Base-by-base conservation (phyloP, 2,797 vertebrate species). In the Cynopterus sphinx region DNA sequence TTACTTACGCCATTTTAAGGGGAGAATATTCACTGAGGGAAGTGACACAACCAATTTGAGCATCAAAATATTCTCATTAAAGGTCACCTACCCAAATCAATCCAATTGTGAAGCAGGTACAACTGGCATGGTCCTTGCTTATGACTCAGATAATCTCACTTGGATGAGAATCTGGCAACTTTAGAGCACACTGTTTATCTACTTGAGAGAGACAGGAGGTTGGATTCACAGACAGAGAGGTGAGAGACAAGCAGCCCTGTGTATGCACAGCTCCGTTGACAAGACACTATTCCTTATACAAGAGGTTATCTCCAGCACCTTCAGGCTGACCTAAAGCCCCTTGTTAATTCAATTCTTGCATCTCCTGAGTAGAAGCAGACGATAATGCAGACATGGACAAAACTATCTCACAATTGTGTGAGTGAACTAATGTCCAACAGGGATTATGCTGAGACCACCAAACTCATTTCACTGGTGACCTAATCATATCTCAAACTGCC, bases 401-500 rank as follows among this genome's bases (percentile, higher is more conserved):
- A 96, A 98, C 11, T 65, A 65, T 61, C 70, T 33, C 9, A 19
- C 70, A 55, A 75, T 77, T 21, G 19, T 71, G 78, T 81, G 86
- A 92, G 1, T 2, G 65, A 97, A 96, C 89, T 92, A 94, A 96
- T n/a, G 89, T 91, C 93, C 94, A 94, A 85, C 3, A 89, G 95
- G 94, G 96, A 98, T 98, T 97, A 94, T 87, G 91, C 96, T 95
- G 97, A 97, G 95, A 97, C 94, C 82, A 97, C 91, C 93, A 97
- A 97, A 98, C 92, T 98, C 87, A 95, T 98, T 98, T 98, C 96
- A 97, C 94, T 97, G 95, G 94, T 97, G 98, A 98, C 96, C 98
- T 96, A 97, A 98, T 98, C 97, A 97, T 96, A 97, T 98, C 96
- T 98, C 71, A 97, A 96, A 96, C 85, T 86, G 96, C 91, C 96